Evolutionary conservation across 2,797 vertebrate species (phyloP).

Genomic region (Periophthalmus magnuspinnatus): DNA sequence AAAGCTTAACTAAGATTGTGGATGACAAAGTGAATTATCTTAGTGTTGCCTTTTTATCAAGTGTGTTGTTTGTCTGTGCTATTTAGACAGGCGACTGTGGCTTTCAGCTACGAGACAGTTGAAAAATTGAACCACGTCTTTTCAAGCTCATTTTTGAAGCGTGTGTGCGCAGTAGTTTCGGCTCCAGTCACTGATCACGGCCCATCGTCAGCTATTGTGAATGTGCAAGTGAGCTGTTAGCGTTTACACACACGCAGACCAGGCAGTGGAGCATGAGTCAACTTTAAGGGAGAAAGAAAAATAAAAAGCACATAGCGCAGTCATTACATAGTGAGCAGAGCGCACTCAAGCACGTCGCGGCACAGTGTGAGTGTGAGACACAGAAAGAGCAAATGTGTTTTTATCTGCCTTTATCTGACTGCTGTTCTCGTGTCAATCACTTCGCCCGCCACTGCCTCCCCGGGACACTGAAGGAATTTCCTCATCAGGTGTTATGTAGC

Average conservation of each 20-base stretch:
- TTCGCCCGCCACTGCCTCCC: slow-evolving; percentile 15
- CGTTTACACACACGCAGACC: slow-evolving; percentile 40
- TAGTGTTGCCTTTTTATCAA: slow-evolving; percentile 34
- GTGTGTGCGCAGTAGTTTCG: slow-evolving; percentile 65
- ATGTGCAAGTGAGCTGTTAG: slow-evolving; percentile 58
- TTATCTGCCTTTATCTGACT: slow-evolving; percentile 47
- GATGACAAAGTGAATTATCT: slow-evolving; percentile 41
- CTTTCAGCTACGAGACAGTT: slow-evolving; percentile 61
- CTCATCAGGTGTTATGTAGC: slow-evolving; percentile 32
- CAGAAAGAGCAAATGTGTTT: slow-evolving; percentile 28
- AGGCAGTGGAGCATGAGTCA: slow-evolving; percentile 57
- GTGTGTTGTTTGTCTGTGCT: slow-evolving; percentile 23
- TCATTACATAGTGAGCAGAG: slow-evolving; percentile 57
- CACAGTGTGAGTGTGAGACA: slow-evolving; percentile 28
- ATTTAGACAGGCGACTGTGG: slow-evolving; percentile 53
- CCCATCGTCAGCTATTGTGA: slow-evolving; percentile 66
- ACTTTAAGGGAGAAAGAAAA: slow-evolving; percentile 59
- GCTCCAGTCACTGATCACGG: slow-evolving; percentile 59
- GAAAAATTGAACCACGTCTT: slow-evolving; percentile 65
- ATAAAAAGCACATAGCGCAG: slow-evolving; percentile 65
- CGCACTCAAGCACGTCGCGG: slow-evolving; percentile 58
- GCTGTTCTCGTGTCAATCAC: slow-evolving; percentile 50
- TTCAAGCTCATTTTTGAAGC: slow-evolving; percentile 62
- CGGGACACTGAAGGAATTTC: slow-evolving; percentile 43
- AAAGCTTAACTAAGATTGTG: slow-evolving; percentile 37